Evolutionary conservation across 2,888 invertebrate genomes (phyloP).

Genomic region (Meghimatium bilineatum): DNA sequence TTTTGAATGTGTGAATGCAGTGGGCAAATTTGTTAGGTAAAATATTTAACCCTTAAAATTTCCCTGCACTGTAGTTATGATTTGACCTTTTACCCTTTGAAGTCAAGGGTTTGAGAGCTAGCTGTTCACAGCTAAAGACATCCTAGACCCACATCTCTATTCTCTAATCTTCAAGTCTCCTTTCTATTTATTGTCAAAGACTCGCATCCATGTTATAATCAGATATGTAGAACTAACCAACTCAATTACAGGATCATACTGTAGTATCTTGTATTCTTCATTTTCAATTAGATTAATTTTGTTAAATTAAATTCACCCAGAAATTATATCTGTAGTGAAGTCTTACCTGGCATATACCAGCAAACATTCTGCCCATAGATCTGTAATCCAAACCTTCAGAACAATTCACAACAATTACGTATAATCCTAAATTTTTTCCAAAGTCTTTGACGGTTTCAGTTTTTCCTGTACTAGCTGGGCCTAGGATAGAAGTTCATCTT

Average conservation of each 20-base stretch:
- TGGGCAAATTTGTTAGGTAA: no score
- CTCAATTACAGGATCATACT: not conserved
- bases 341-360: conserved; percentile 80
- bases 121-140: no score
- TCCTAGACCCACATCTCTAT: no score
- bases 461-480: conserved; percentile 92
- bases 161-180: no score
- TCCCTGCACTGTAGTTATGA: no score
- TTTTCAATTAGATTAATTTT: not conserved
- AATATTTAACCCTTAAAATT: no score
- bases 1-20: no score
- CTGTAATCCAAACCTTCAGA: conserved; percentile 94
- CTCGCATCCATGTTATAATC: no score
- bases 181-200: no score
- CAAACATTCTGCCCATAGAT: conserved; percentile 92
- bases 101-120: no score
- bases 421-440: conserved; percentile 90
- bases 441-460: conserved; percentile 94
- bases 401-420: conserved; percentile 95
- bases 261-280: not conserved
- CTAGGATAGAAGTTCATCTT: not conserved
- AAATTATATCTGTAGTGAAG: not conserved
- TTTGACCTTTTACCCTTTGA: no score
- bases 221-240: not conserved
- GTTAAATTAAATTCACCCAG: not conserved